Conservation (phyloP, 2,113 vertebrate genomes). For the Lethenteron reissneri region DNA sequence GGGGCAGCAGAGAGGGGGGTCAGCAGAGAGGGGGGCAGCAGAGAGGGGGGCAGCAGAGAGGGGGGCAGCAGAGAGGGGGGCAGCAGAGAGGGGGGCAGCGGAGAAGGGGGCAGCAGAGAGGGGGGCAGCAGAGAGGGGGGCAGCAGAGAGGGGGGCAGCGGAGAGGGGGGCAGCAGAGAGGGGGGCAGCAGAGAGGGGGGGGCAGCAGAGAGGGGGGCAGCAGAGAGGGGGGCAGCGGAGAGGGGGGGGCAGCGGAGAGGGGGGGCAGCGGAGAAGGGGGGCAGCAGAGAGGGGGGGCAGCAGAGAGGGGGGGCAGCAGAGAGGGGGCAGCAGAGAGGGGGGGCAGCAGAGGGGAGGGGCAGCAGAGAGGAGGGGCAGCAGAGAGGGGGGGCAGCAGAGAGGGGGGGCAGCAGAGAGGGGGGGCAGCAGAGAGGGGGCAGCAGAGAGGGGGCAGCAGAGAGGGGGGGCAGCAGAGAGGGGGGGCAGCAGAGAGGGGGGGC, state of each 20-base stretch:
- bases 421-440: background rate
- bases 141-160: background rate
- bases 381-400: background rate
- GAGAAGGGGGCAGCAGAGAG: background rate
- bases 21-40: background rate
- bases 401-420: background rate
- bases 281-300: background rate
- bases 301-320: background rate
- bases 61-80: background rate
- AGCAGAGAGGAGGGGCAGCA: background rate
- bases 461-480: background rate
- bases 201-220: background rate
- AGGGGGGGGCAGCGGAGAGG: background rate
- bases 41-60: background rate
- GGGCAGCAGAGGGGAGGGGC: background rate
- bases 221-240: background rate
- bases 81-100: background rate
- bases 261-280: background rate
- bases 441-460: background rate
- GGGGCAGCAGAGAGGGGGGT: background rate
- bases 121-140: background rate
- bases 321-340: background rate
- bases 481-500: background rate
- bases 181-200: background rate
- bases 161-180: background rate